Evolutionary conservation across 2,888 invertebrate species (phyloP).

Genomic region (Netelia melanura): DNA sequence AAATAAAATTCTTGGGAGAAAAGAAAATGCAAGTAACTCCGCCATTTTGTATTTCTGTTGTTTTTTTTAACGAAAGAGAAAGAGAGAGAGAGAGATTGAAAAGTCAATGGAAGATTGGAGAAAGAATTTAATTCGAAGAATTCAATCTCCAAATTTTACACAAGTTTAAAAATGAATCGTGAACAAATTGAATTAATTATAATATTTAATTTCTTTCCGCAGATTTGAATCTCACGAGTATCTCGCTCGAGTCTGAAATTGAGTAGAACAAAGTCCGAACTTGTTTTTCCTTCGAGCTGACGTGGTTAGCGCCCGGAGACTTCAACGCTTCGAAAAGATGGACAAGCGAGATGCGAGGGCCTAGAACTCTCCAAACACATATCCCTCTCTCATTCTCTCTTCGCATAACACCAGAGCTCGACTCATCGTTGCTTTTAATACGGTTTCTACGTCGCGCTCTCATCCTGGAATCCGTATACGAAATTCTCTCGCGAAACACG

Average conservation of each 20-base stretch:
- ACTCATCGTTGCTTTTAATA: conserved; percentile 18
- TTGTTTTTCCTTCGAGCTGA: neutral
- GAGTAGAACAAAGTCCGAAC: neutral
- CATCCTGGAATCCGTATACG: conserved; percentile 48
- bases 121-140: too few relatives aligned
- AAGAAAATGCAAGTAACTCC: too few relatives aligned
- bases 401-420: neutral
- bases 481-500: conserved; percentile 60
- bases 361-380: neutral
- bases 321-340: conserved; percentile 63
- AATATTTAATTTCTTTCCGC: too few relatives aligned
- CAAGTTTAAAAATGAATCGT: neutral
- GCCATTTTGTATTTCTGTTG: too few relatives aligned
- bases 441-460: conserved; percentile 1
- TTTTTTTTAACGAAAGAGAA: neutral
- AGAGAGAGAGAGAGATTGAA: neutral
- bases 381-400: neutral
- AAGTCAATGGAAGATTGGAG: too few relatives aligned
- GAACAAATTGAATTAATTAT: neutral
- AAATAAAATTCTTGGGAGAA: neutral
- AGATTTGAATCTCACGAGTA: neutral
- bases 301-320: conserved; percentile 46
- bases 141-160: too few relatives aligned
- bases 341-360: conserved; percentile 49
- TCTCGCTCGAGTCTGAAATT: neutral